Conservation (phyloP, 2,888 invertebrate genomes). For the Patella caerulea region DNA sequence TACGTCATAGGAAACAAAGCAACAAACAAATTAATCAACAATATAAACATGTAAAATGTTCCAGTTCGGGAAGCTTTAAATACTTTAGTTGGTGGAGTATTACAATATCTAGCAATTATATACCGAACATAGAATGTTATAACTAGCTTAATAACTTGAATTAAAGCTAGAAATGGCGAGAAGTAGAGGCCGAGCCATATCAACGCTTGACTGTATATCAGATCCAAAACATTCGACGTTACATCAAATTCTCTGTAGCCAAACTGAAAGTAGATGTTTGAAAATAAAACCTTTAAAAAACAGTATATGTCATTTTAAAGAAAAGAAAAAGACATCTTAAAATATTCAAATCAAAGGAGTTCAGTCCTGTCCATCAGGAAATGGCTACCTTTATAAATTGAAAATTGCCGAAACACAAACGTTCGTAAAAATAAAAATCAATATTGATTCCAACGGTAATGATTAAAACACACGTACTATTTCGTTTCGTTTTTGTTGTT, state of each 20-base stretch:
- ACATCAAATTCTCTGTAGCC: slow-evolving; percentile 51
- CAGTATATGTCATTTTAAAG: too few species aligned
- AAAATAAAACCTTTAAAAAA: too few species aligned
- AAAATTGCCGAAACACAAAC: too few species aligned
- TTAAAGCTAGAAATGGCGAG: slow-evolving; percentile 54
- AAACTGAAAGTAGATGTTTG: slow-evolving; percentile 37
- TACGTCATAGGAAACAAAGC: slow-evolving; percentile 55
- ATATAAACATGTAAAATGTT: slow-evolving; percentile 55
- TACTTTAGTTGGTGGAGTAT: slow-evolving; percentile 54
- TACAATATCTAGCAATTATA: slow-evolving; percentile 48
- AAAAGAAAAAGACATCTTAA: too few species aligned
- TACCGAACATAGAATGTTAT: slow-evolving; percentile 57
- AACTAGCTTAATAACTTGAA: slow-evolving; percentile 52
- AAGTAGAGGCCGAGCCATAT: slow-evolving; percentile 63
- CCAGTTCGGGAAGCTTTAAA: slow-evolving; percentile 60
- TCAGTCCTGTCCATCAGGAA: too few species aligned
- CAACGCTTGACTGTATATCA: slow-evolving; percentile 60
- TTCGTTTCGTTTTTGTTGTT: too few species aligned
- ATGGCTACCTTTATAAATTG: too few species aligned
- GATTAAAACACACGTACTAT: too few species aligned
- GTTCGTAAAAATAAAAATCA: too few species aligned
- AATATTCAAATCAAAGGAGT: too few species aligned
- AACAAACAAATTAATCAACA: slow-evolving; percentile 54
- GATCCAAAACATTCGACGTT: slow-evolving; percentile 51
- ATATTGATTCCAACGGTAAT: too few species aligned